Evolutionary conservation across 2,797 vertebrate species (phyloP).

Genomic region (Amazona ochrocephala): DNA sequence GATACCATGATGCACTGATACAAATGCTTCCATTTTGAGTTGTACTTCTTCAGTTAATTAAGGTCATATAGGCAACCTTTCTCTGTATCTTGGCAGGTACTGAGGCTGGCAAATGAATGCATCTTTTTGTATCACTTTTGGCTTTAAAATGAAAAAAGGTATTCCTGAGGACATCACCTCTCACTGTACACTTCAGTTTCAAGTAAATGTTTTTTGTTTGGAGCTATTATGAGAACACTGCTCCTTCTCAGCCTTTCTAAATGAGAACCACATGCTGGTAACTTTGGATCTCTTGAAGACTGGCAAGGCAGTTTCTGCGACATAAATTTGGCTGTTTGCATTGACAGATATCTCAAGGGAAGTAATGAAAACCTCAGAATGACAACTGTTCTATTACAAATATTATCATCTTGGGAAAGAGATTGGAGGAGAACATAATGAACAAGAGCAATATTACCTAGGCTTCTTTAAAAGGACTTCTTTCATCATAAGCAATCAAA

Average conservation of each 20-base stretch:
- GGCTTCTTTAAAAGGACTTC: not conserved
- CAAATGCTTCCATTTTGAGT: not conserved
- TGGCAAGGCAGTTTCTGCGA: conserved; percentile 4
- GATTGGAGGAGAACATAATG: not conserved
- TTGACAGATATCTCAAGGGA: conserved; percentile 1
- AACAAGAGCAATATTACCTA: not conserved
- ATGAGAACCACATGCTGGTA: conserved; percentile 51
- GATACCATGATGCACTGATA: not conserved
- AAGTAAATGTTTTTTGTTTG: conserved; percentile 8
- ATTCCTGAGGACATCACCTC: conserved; percentile 9
- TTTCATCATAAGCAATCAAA: not conserved
- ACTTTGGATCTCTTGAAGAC: conserved; percentile 1
- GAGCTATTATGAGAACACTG: conserved; percentile 27
- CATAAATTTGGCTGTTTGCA: not conserved
- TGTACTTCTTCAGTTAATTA: not conserved
- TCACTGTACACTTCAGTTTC: not conserved
- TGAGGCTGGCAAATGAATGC: conserved; percentile 18
- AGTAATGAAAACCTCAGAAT: conserved; percentile 16
- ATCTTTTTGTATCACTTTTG: conserved; percentile 5
- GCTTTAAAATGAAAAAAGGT: not conserved
- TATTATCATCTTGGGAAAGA: not conserved
- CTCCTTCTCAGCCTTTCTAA: conserved; percentile 35
- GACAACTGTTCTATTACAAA: not conserved
- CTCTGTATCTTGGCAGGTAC: not conserved
- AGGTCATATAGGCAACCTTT: not conserved